Percentiles rank a stretch among this genome's conserved stretches.
Evolutionary conservation across 2,888 invertebrate species (phyloP).

Genomic region (Ennomos fuscantarius): DNA sequence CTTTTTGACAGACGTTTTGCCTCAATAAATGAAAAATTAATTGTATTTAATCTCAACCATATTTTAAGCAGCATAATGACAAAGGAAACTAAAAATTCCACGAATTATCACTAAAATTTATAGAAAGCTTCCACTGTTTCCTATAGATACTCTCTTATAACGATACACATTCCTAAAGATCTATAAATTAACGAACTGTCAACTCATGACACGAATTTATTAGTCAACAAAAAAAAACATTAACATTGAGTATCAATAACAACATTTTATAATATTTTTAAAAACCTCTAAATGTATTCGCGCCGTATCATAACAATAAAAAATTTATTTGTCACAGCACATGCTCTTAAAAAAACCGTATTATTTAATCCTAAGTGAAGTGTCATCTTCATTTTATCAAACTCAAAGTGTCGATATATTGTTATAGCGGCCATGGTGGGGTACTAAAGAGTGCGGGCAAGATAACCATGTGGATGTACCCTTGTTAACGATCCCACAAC

Average conservation of each 20-base stretch:
- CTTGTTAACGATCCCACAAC: constrained; percentile 83
- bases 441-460: constrained; percentile 78
- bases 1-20: no score
- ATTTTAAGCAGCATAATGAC: no score
- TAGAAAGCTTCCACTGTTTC: no score
- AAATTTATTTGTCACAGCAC: constrained; percentile 66
- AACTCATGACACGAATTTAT: constrained; percentile 54
- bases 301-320: constrained; percentile 70
- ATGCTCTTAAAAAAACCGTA: constrained; percentile 71
- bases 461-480: constrained; percentile 81
- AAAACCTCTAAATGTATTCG: constrained; percentile 62
- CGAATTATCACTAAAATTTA: no score
- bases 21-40: no score
- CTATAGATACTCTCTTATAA: no score
- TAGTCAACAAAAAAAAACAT: constrained; percentile 60
- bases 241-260: constrained; percentile 65
- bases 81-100: no score
- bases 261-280: constrained; percentile 56
- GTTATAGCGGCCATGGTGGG: constrained; percentile 77
- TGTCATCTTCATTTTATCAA: constrained; percentile 84
- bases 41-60: no score
- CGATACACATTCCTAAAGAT: no score
- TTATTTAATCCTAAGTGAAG: constrained; percentile 82
- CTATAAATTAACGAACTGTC: neutral
- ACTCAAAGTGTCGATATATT: constrained; percentile 80